These are phyloP conservation scores for Percopsis transmontana DNA, from an alignment of 2,113 vertebrate genomes.

Conservation along the genomic window DNA sequence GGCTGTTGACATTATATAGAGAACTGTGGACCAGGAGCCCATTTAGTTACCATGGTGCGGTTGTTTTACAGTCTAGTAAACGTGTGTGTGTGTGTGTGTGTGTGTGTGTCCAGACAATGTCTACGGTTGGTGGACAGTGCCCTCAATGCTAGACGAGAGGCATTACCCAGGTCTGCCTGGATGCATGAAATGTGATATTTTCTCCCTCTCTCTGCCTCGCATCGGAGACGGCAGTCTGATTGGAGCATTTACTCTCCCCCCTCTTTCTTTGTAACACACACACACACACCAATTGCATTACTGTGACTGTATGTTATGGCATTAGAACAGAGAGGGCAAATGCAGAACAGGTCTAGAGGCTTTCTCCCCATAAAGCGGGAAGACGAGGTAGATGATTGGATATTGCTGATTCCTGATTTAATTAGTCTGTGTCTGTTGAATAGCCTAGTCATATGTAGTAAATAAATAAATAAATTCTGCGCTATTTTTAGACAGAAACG, in stretches of 20 bases:
- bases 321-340: slow-evolving; percentile 3
- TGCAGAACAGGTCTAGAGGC: slow-evolving; percentile 5
- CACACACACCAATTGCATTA: slow-evolving; percentile 17
- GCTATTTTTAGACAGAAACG: slow-evolving; percentile 59
- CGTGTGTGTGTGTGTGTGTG: slow-evolving; percentile 3
- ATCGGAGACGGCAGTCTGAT: slow-evolving; percentile 37
- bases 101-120: slow-evolving; percentile 11
- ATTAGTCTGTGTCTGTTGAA: neutral
- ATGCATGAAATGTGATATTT: slow-evolving; percentile 61
- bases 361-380: too few species aligned
- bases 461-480: neutral
- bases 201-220: slow-evolving; percentile 31
- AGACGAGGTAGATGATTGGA: too few species aligned
- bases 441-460: neutral
- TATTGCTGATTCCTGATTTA: neutral
- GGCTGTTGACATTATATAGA: neutral
- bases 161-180: slow-evolving; percentile 47
- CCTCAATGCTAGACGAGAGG: slow-evolving; percentile 35
- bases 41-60: slow-evolving; percentile 9
- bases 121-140: slow-evolving; percentile 25
- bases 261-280: slow-evolving; percentile 11
- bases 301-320: slow-evolving; percentile 22
- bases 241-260: slow-evolving; percentile 42
- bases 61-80: slow-evolving; percentile 6
- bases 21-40: slow-evolving; percentile 6